Percentiles rank a stretch among this genome's conserved stretches.
phyloP scores from a whole-genome alignment of 2,888 invertebrate species.

The Eledone cirrhosa region DNA sequence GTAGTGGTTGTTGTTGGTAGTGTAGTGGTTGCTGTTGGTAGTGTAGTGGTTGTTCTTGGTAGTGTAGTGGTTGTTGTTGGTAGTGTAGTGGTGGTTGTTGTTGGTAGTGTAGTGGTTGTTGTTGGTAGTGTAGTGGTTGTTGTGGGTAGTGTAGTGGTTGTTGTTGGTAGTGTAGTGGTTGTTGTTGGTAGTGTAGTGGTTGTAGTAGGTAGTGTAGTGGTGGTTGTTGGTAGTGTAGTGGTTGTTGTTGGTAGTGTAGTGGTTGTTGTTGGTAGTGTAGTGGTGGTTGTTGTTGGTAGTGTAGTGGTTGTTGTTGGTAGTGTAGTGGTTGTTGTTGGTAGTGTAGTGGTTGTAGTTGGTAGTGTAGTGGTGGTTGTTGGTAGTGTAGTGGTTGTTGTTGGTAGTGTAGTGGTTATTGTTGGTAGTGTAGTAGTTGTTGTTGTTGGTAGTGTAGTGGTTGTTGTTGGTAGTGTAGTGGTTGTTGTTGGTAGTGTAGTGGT shows the following conservation, averaged over 20 bases:
- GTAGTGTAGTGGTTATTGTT: neutral
- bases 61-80: neutral
- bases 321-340: neutral
- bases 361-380: neutral
- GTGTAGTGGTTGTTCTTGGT: neutral
- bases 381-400: neutral
- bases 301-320: neutral
- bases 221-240: neutral
- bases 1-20: neutral
- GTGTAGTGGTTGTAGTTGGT: neutral
- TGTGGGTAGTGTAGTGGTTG: neutral
- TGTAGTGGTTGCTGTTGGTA: neutral
- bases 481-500: too few species aligned
- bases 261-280: neutral
- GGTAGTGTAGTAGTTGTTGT: neutral
- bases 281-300: neutral
- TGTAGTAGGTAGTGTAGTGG: too few species aligned
- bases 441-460: neutral
- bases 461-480: too few species aligned
- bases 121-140: neutral
- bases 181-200: neutral
- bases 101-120: neutral
- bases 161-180: neutral
- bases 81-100: neutral
- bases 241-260: neutral